Conservation (phyloP, 2,888 invertebrate genomes). For the Furcula furcula region DNA sequence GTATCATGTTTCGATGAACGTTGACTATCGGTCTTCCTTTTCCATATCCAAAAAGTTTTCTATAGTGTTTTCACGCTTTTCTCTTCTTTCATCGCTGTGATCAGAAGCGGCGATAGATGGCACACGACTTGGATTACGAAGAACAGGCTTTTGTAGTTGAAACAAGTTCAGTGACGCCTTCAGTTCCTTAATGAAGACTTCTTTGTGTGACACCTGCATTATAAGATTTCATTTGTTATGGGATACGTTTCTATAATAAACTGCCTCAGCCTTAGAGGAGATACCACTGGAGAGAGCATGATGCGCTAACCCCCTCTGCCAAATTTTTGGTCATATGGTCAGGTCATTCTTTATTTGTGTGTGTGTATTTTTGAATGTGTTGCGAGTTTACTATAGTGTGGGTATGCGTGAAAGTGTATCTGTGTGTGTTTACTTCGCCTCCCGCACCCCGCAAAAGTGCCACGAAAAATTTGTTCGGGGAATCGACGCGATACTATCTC, state of each 20-base stretch:
- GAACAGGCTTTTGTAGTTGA: slow-evolving; percentile 67
- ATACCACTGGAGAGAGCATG: too few relatives aligned
- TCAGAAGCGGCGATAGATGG: slow-evolving; percentile 51
- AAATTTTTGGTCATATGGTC: too few relatives aligned
- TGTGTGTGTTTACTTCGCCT: too few relatives aligned
- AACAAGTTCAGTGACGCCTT: slow-evolving; percentile 68
- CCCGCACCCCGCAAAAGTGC: too few relatives aligned
- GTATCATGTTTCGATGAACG: too few relatives aligned
- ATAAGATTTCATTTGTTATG: slow-evolving; percentile 2
- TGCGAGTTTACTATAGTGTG: too few relatives aligned
- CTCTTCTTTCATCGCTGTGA: slow-evolving; percentile 24
- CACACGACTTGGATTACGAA: slow-evolving; percentile 67
- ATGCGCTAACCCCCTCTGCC: too few relatives aligned
- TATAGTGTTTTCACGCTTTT: slow-evolving; percentile 36
- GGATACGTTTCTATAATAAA: background rate
- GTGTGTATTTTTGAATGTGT: too few relatives aligned
- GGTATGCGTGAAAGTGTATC: too few relatives aligned
- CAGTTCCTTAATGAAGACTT: slow-evolving; percentile 77
- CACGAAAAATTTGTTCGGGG: too few relatives aligned
- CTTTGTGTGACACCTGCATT: slow-evolving; percentile 77
- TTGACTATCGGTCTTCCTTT: slow-evolving; percentile 45
- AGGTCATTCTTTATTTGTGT: too few relatives aligned
- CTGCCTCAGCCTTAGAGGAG: background rate
- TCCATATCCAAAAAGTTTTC: slow-evolving; percentile 65
- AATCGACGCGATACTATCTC: too few relatives aligned